Conservation (phyloP, 2,888 invertebrate species). For the Drosophila fungiperda region DNA sequence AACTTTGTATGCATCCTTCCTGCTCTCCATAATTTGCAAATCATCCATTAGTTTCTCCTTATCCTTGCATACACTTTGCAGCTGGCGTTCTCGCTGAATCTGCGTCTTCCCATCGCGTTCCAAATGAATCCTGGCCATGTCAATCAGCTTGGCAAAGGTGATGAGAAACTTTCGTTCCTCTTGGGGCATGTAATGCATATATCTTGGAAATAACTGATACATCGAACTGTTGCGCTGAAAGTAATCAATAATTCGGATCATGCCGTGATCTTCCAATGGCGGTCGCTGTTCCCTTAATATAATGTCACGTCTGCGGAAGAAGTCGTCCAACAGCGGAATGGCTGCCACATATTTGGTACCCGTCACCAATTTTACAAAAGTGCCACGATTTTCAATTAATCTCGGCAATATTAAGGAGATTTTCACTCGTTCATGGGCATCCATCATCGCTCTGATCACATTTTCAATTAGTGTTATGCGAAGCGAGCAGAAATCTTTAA, state of each 20-base stretch:
- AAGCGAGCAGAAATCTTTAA: slow-evolving; percentile 52
- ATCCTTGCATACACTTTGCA: slow-evolving; percentile 45
- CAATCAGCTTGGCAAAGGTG: slow-evolving; percentile 46
- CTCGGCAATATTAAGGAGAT: slow-evolving; percentile 62
- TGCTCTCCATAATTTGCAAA: slow-evolving; percentile 21
- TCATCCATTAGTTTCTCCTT: slow-evolving; percentile 24
- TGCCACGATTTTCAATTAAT: slow-evolving; percentile 33
- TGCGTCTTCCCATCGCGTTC: slow-evolving; percentile 35
- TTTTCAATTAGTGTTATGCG: slow-evolving; percentile 41
- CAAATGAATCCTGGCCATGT: slow-evolving; percentile 44
- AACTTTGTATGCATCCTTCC: slow-evolving; percentile 2
- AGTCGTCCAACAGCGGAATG: slow-evolving; percentile 46
- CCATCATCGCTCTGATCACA: slow-evolving; percentile 35
- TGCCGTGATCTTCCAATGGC: slow-evolving; percentile 56
- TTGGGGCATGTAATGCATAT: slow-evolving; percentile 13
- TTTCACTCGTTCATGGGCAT: slow-evolving; percentile 55
- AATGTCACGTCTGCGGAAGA: slow-evolving; percentile 40
- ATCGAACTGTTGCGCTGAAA: slow-evolving; percentile 54
- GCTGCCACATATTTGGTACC: slow-evolving; percentile 42
- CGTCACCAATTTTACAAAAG: slow-evolving; percentile 15
- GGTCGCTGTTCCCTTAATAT: slow-evolving; percentile 42
- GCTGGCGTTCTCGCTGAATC: slow-evolving; percentile 46
- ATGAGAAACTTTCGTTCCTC: slow-evolving; percentile 45
- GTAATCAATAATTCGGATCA: slow-evolving; percentile 61
- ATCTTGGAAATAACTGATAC: slow-evolving; percentile 32